Percentiles rank a stretch among this genome's conserved stretches.
These are phyloP conservation scores for Eubucco bourcierii DNA, from an alignment of 2,113 vertebrate genomes.

Conservation along the genomic window DNA sequence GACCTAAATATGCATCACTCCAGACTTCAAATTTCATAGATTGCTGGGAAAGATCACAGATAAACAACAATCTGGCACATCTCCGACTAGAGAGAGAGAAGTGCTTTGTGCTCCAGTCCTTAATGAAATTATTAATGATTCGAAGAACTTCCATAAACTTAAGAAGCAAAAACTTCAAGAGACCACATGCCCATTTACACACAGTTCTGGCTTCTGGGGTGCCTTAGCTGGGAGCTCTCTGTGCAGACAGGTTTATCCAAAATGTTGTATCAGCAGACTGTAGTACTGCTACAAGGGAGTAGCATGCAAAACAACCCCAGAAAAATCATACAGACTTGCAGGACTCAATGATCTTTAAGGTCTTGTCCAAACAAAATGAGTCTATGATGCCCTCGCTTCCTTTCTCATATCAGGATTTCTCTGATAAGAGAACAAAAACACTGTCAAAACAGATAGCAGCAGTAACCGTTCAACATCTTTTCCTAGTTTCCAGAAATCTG, in stretches of 20 bases:
- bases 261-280: not conserved
- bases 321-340: not conserved
- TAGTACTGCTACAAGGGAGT: not conserved
- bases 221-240: not conserved
- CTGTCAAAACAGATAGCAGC: not conserved
- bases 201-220: not conserved
- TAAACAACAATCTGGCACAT: conserved; percentile 55
- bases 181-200: not conserved
- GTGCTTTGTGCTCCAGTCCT: conserved; percentile 12
- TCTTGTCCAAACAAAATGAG: too few species aligned
- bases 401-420: not conserved
- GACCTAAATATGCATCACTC: conserved; percentile 74
- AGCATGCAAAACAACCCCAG: not conserved
- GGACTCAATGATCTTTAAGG: too few species aligned
- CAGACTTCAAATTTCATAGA: conserved; percentile 58
- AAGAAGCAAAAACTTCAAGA: not conserved
- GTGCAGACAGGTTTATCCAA: not conserved
- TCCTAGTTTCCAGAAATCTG: not conserved
- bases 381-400: not conserved
- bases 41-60: conserved; percentile 30
- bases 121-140: conserved; percentile 40
- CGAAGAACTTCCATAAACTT: conserved; percentile 13
- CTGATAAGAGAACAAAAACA: not conserved
- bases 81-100: not conserved
- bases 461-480: not conserved